phyloP scores from a whole-genome alignment of 2,113 vertebrate genomes.

The Nycticryphes semicollaris region DNA sequence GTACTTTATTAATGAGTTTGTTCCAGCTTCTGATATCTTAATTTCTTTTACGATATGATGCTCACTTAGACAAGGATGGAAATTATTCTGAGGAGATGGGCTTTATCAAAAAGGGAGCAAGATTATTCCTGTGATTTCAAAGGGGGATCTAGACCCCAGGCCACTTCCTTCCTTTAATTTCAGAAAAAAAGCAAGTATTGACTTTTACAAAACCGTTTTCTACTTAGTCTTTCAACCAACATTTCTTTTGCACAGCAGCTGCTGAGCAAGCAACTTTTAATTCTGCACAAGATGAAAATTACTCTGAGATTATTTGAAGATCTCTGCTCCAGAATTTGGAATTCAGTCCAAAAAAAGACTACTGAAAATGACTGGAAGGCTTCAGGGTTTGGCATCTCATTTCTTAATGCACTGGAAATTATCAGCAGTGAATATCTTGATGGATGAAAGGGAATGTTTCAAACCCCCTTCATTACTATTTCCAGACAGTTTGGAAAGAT shows the following conservation, averaged over 20 bases:
- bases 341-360: neutral
- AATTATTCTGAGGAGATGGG: neutral
- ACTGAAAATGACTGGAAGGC: neutral
- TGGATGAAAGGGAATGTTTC: neutral
- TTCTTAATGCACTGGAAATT: neutral
- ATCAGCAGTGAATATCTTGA: neutral
- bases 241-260: neutral
- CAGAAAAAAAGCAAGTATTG: neutral
- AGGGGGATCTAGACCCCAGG: neutral
- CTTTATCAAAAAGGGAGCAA: neutral
- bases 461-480: neutral
- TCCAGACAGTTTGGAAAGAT: neutral
- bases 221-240: neutral
- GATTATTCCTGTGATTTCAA: neutral
- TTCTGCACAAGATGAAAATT: neutral
- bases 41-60: neutral
- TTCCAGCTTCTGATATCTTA: neutral
- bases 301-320: neutral
- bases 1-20: neutral
- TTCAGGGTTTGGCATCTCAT: neutral
- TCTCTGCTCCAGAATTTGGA: neutral
- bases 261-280: neutral
- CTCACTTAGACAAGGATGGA: fast-evolving
- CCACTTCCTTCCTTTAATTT: neutral
- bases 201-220: neutral